Conservation (phyloP, 2,797 vertebrate genomes). For the Threskiornis aethiopicus region DNA sequence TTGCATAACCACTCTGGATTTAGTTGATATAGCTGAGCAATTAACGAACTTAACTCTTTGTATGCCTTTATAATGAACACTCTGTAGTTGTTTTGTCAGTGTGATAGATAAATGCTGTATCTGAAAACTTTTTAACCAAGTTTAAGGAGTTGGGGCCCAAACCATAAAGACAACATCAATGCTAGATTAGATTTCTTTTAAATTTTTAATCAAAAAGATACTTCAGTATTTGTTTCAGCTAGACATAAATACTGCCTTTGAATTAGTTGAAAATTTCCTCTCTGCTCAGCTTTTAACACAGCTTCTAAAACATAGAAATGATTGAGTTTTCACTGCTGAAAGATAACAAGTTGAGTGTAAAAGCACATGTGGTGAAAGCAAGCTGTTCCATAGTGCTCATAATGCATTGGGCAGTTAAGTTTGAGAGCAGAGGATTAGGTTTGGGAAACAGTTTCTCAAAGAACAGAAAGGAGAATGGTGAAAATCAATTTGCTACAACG, state of each 20-base stretch:
- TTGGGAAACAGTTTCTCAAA: neutral
- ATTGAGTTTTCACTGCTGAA: neutral
- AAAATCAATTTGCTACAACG: neutral
- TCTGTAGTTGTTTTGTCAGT: neutral
- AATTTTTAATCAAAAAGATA: neutral
- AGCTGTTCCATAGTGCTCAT: neutral
- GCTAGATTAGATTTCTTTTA: neutral
- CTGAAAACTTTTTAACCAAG: neutral
- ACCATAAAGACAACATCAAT: neutral
- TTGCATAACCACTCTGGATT: neutral
- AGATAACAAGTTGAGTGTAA: neutral
- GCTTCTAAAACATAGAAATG: neutral
- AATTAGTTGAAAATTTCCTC: neutral
- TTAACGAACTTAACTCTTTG: neutral
- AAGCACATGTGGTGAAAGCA: neutral
- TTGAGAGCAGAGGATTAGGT: neutral
- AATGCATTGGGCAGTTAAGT: neutral
- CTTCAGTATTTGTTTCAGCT: neutral
- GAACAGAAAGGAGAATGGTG: neutral
- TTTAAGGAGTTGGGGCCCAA: neutral
- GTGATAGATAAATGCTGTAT: neutral
- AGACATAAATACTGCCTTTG: neutral
- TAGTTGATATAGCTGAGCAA: neutral
- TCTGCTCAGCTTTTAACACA: neutral
- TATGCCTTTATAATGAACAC: neutral